These are phyloP conservation scores for Neoseiulus cucumeris DNA, from an alignment of 1,140 invertebrate genomes.

Conservation along the genomic window DNA sequence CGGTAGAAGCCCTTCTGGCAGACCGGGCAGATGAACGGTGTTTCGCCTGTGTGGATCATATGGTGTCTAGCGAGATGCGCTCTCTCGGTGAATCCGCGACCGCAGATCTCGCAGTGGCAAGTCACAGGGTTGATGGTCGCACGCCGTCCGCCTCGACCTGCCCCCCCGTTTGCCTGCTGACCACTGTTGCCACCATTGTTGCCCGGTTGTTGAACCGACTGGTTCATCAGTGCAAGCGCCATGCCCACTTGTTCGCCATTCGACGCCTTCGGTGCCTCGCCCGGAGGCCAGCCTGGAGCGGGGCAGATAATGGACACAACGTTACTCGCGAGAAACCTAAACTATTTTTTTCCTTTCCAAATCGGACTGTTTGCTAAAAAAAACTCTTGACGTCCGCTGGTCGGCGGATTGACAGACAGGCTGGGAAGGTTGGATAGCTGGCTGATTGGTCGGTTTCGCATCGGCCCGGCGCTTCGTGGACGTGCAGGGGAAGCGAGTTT, in stretches of 20 bases:
- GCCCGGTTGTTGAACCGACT: conserved; percentile 5
- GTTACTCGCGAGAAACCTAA: too few species aligned
- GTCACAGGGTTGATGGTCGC: conserved; percentile 10
- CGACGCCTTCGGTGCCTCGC: conserved; percentile 11
- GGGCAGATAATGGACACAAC: too few species aligned
- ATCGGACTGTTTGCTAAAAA: too few species aligned
- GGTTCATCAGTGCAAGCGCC: conserved; percentile 10
- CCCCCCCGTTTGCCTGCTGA: neutral
- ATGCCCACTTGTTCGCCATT: conserved; percentile 10
- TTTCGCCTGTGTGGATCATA: conserved; percentile 16
- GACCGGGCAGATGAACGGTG: conserved; percentile 14
- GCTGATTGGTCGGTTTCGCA: too few species aligned
- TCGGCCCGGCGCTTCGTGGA: too few species aligned
- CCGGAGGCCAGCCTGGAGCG: conserved; percentile 9
- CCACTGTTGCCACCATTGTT: neutral
- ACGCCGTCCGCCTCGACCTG: neutral
- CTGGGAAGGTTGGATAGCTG: too few species aligned
- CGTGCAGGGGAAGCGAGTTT: too few species aligned
- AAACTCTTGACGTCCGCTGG: too few species aligned
- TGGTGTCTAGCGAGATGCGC: conserved; percentile 15
- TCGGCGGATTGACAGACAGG: too few species aligned
- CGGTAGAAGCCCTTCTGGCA: conserved; percentile 20
- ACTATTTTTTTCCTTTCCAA: too few species aligned
- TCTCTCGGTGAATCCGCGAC: conserved; percentile 15
- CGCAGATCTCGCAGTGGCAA: conserved; percentile 15